Evolutionary conservation across 2,888 invertebrate genomes (phyloP), one percentile per base, ranked within the genome.

Genomic region (Meliscaeva auricollis): DNA sequence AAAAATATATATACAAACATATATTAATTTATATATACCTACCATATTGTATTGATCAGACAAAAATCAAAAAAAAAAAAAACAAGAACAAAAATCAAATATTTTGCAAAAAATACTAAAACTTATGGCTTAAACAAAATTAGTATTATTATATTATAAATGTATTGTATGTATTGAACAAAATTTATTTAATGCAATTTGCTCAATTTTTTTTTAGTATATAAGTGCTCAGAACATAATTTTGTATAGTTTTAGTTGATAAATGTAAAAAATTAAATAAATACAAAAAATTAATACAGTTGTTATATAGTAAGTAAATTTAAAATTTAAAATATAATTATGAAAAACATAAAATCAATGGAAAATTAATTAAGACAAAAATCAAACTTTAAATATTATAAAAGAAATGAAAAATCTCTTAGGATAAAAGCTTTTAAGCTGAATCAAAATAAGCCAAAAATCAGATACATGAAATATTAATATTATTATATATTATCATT

Each of bases 231-330:
- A 2, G 50, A 62, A 35, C n/a, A 22, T 17, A 11, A 35, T 64
- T 73, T 68, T 77, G 26, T 83, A 74, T 78, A 62, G 35, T 83
- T 82, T 58, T 46, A 62, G 54, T 80, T 72, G 30, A 58, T 77
- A 15, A 26, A 64, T 64, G 46, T 46, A 64, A 46, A 64, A 69
- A 70, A 58, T 56, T 54, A 17, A 54, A 48, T 35, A 77, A 26
- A n/a, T n/a, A n/a, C n/a, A n/a, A 11, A 48, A 56, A 30, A 38
- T 32, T 66, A 80, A 84, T 66, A 76, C 41, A 66, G 46, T 84
- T 84, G 84, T 84, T 84, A 84, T 64, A 87, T 84, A 82, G 87
- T 87, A 87, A 87, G 83, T 83, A 85, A 62, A 75, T 70, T 9
- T 62, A 52, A 30, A 1, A 69, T 17, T 44, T 15, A 35, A 17